Evolutionary conservation across 2,113 vertebrate genomes (phyloP).

Genomic region (human): GRCh38 chr2:16505001-16505500

Average conservation of each 20-base stretch:
- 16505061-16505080: not conserved
- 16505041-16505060: constrained; percentile 19
- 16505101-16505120: not conserved
- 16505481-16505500: not conserved
- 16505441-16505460: not conserved
- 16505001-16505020: not conserved
- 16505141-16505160: not conserved
- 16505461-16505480: not conserved
- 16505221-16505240: not conserved
- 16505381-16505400: not conserved
- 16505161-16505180: accelerated
- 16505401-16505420: not conserved
- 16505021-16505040: not conserved
- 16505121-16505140: not conserved
- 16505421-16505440: not conserved
- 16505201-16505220: not conserved
- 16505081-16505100: not conserved
- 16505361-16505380: not conserved
- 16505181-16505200: no score
- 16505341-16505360: not conserved
- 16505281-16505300: not conserved
- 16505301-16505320: not conserved
- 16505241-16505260: not conserved
- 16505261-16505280: not conserved
- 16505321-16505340: not conserved